Evolutionary conservation across 2,888 invertebrate genomes (phyloP).

Genomic region (Drosophila borborema): DNA sequence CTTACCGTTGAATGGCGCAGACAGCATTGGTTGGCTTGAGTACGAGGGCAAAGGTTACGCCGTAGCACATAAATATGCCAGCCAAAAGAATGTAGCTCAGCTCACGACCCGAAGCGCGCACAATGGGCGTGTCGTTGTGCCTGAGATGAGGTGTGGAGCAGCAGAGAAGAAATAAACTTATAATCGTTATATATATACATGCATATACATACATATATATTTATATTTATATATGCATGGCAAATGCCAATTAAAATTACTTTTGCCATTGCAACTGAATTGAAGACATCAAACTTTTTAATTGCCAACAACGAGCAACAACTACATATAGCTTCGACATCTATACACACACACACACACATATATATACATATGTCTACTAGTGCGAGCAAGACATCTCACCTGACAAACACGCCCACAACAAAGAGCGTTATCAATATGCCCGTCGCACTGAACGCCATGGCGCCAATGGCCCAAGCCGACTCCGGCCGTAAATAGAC

Average conservation of each 20-base stretch:
- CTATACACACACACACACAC: not conserved
- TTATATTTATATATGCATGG: not conserved
- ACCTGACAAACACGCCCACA: constrained; percentile 91
- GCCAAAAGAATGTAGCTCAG: constrained; percentile 95
- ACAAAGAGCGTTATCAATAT: constrained; percentile 93
- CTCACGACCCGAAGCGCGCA: constrained; percentile 97
- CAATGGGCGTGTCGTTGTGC: constrained; percentile 97
- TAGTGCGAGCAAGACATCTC: constrained; percentile 29
- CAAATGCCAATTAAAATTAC: constrained; percentile 40
- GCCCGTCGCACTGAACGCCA: constrained; percentile 94
- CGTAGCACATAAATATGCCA: constrained; percentile 96
- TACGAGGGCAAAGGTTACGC: constrained; percentile 96
- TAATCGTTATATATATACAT: not conserved
- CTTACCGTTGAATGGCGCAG: constrained; percentile 96
- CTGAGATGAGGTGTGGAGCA: constrained; percentile 71
- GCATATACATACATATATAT: not conserved
- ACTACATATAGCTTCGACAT: not conserved
- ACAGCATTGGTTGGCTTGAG: constrained; percentile 94
- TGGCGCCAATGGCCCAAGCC: constrained; percentile 96
- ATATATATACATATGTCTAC: no score
- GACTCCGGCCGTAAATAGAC: constrained; percentile 93
- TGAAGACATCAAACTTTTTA: constrained; percentile 43
- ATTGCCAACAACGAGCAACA: constrained; percentile 28
- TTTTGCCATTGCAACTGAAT: constrained; percentile 15
- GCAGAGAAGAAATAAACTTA: constrained; percentile 1